Conservation (phyloP, 2,888 invertebrate genomes). For the Cabera pusaria region DNA sequence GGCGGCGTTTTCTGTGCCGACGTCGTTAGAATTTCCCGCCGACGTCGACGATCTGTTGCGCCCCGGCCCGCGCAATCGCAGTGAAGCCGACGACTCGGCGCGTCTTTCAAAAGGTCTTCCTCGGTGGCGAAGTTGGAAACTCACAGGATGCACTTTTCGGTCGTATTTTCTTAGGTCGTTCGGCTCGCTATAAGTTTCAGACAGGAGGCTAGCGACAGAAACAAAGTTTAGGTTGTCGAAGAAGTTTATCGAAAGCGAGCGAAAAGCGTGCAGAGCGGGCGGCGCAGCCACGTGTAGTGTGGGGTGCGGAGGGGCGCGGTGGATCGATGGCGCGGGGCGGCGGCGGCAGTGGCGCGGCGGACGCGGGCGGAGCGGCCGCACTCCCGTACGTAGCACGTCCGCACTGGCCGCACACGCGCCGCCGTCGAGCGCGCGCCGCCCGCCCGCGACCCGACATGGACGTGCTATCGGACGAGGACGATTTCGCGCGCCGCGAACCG, state of each 20-base stretch:
- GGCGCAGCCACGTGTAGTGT: conserved; percentile 50
- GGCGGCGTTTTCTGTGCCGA: conserved; percentile 56
- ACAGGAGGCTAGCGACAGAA: not conserved
- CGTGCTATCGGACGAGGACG: conserved; percentile 80
- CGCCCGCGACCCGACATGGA: conserved; percentile 64
- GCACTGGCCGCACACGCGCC: conserved; percentile 67
- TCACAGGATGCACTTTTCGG: not conserved
- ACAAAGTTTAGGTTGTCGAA: conserved; percentile 10
- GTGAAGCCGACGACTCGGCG: conserved; percentile 38
- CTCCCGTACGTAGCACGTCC: conserved; percentile 63
- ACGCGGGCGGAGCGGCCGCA: conserved; percentile 77
- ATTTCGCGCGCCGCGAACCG: conserved; percentile 71
- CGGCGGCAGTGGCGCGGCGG: conserved; percentile 73
- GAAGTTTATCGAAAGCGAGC: conserved; percentile 4
- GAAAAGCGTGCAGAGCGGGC: conserved; percentile 37
- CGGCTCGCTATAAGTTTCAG: not conserved
- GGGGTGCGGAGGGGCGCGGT: conserved; percentile 46
- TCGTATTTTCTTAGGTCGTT: not conserved
- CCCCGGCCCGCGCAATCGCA: conserved; percentile 62
- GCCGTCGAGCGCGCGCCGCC: conserved; percentile 52
- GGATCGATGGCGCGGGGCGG: conserved; percentile 67
- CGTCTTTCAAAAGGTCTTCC: conserved; percentile 46
- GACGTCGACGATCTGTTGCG: conserved; percentile 75
- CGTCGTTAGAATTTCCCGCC: conserved; percentile 71
- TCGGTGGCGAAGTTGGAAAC: not conserved